Evolutionary conservation across 2,888 invertebrate genomes (phyloP).

Genomic region (Ectropis crepuscularia): DNA sequence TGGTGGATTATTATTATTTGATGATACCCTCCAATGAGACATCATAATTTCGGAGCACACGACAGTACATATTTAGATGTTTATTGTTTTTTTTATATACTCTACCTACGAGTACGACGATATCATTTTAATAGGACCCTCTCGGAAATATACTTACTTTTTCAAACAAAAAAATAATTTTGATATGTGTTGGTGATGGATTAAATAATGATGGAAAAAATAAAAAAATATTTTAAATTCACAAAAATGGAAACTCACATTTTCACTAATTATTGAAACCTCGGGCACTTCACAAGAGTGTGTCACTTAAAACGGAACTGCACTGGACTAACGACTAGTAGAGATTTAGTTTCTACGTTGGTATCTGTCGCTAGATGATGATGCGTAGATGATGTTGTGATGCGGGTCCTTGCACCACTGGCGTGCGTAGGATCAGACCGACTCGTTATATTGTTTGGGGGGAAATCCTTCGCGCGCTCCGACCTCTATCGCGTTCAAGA

Average conservation of each 20-base stretch:
- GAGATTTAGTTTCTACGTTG: neutral
- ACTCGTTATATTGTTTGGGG: conserved; percentile 39
- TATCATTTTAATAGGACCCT: too few relatives aligned
- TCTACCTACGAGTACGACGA: too few relatives aligned
- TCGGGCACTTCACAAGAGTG: conserved; percentile 29
- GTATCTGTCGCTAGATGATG: neutral
- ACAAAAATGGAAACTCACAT: conserved; percentile 24
- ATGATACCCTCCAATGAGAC: too few relatives aligned
- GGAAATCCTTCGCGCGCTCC: conserved; percentile 32
- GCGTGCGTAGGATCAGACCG: conserved; percentile 25
- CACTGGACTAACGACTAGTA: neutral
- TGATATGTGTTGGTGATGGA: too few relatives aligned
- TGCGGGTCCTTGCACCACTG: conserved; percentile 43
- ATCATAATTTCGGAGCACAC: too few relatives aligned
- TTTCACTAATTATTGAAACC: conserved; percentile 19
- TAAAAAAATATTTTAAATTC: too few relatives aligned
- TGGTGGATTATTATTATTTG: too few relatives aligned
- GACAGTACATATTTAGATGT: too few relatives aligned
- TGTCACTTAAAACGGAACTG: conserved; percentile 16
- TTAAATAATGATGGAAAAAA: too few relatives aligned
- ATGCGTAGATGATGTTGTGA: conserved; percentile 25
- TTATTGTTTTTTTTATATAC: too few relatives aligned
- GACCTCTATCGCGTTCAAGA: conserved; percentile 33
- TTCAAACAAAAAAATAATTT: too few relatives aligned
- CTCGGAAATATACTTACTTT: too few relatives aligned